Conservation (phyloP, 2,113 vertebrate genomes). For the Athene cunicularia region DNA sequence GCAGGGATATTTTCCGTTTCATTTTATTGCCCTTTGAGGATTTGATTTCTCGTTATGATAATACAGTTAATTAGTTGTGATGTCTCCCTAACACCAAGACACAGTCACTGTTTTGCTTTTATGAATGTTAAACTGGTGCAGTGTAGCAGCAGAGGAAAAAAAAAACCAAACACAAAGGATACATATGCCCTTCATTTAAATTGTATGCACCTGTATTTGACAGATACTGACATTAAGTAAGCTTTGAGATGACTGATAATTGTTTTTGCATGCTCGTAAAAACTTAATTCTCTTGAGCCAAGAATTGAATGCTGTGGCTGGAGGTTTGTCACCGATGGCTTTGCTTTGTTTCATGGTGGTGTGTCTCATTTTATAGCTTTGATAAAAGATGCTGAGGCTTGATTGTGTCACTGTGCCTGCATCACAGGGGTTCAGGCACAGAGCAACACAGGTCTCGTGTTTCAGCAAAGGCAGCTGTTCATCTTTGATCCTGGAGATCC, state of each 20-base stretch:
- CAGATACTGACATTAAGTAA: neutral
- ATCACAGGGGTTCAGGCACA: neutral
- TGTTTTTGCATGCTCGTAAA: neutral
- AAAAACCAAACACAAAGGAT: neutral
- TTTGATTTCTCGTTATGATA: conserved; percentile 8
- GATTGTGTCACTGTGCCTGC: neutral
- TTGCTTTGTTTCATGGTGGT: neutral
- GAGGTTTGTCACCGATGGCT: neutral
- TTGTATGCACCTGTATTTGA: neutral
- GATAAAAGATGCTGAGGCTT: neutral
- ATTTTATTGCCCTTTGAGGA: neutral
- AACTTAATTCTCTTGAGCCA: neutral
- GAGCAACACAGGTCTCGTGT: neutral
- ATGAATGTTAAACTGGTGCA: neutral
- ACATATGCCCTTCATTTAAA: neutral
- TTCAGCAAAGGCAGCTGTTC: neutral
- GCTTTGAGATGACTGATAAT: neutral
- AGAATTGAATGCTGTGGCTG: neutral
- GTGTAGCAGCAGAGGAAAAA: neutral
- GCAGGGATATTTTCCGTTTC: neutral
- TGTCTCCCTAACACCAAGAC: neutral
- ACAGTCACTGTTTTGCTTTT: neutral
- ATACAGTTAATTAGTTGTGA: conserved; percentile 18
- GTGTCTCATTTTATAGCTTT: neutral
- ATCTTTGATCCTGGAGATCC: neutral